phyloP scores from a whole-genome alignment of 2,113 vertebrate genomes.

The Pholis gunnellus region DNA sequence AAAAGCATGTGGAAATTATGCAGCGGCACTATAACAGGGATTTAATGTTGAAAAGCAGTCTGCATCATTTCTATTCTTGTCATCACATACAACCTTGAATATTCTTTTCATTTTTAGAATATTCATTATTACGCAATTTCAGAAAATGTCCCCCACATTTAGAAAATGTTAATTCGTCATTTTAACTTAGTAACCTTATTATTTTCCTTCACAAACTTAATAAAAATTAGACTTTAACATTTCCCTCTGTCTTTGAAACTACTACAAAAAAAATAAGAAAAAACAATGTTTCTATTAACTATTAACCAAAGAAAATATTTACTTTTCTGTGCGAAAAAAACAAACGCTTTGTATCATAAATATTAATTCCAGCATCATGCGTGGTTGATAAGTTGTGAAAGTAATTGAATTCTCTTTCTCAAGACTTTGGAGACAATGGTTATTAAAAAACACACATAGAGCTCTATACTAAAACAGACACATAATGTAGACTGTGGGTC shows the following conservation, averaged over 20 bases:
- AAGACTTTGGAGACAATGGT: not conserved
- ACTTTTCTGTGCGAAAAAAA: not conserved
- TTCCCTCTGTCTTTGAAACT: not conserved
- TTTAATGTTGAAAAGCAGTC: not conserved
- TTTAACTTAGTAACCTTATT: not conserved
- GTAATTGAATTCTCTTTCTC: not conserved
- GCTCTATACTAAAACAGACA: not conserved
- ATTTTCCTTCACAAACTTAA: not conserved
- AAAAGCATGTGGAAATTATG: not conserved
- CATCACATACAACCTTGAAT: not conserved
- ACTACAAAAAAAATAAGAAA: not conserved
- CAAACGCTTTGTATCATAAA: not conserved
- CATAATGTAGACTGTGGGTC: not conserved
- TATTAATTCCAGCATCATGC: not conserved
- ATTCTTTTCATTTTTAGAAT: not conserved
- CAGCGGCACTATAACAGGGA: not conserved
- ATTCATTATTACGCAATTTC: not conserved
- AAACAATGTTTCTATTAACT: not conserved
- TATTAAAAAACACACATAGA: not conserved
- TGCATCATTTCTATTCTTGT: not conserved
- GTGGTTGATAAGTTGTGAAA: not conserved
- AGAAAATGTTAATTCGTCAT: not conserved
- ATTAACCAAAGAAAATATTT: not conserved
- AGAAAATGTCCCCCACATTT: not conserved
- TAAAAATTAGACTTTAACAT: not conserved